A percentile compares a stretch with the other conserved stretches of the same genome.
phyloP scores from a whole-genome alignment of 2,113 vertebrate species.

The Tor tambroides region DNA sequence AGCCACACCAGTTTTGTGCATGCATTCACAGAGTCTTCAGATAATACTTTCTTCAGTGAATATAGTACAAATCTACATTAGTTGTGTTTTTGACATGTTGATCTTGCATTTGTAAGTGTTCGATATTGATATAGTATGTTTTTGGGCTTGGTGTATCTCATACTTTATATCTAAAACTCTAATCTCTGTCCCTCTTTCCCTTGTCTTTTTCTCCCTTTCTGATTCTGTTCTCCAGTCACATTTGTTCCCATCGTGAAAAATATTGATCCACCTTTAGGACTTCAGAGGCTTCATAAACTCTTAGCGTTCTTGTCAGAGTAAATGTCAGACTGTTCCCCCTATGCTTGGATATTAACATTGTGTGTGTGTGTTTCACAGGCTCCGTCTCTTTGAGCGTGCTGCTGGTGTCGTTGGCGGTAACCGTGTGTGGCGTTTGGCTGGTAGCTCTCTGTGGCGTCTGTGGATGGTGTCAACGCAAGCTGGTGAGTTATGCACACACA shows the following conservation, averaged over 20 bases:
- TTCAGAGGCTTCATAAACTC: conserved; percentile 19
- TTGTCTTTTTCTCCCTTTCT: background rate
- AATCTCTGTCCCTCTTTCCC: background rate
- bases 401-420: conserved; percentile 95
- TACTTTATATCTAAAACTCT: background rate
- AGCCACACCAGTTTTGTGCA: background rate
- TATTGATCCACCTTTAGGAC: conserved; percentile 19
- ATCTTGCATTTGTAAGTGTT: too few species aligned
- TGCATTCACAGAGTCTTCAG: too few species aligned
- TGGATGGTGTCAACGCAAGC: conserved; percentile 98
- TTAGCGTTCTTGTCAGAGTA: background rate
- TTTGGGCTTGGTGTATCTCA: background rate
- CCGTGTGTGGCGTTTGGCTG: conserved; percentile 95
- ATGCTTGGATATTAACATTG: conserved; percentile 20
- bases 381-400: conserved; percentile 90
- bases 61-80: background rate
- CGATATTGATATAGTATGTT: background rate
- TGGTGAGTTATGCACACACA: conserved; percentile 82
- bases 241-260: background rate
- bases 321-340: background rate
- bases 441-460: conserved; percentile 97
- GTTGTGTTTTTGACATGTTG: background rate
- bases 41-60: background rate
- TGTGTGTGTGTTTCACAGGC: conserved; percentile 72
- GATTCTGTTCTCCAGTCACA: conserved; percentile 30